Evolutionary conservation across 2,888 invertebrate species (phyloP).

Genomic region (Tinea semifulvella): DNA sequence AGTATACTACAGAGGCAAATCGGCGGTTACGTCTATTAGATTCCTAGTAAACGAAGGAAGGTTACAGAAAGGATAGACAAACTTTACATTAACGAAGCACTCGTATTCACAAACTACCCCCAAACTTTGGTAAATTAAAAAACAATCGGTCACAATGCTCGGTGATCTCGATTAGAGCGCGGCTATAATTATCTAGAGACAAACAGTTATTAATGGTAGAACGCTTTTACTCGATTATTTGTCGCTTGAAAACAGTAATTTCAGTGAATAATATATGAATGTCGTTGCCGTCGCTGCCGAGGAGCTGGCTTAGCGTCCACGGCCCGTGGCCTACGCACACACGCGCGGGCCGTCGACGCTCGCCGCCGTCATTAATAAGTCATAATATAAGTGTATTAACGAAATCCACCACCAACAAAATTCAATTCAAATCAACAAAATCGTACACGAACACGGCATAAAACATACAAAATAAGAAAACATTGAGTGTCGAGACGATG

Average conservation of each 20-base stretch:
- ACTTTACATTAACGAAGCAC: not conserved
- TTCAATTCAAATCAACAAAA: conserved; percentile 63
- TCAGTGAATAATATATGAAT: conserved; percentile 41
- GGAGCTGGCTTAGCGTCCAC: conserved; percentile 25
- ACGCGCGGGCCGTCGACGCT: conserved; percentile 36
- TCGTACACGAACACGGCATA: conserved; percentile 66
- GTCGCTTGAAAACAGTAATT: conserved; percentile 37
- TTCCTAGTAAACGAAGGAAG: conserved; percentile 6
- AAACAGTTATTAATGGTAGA: conserved; percentile 43
- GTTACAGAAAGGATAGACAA: conserved; percentile 3
- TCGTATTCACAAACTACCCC: not conserved
- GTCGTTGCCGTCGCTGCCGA: conserved; percentile 20
- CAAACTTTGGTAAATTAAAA: too few relatives aligned
- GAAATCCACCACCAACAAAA: conserved; percentile 68
- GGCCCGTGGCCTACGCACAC: conserved; percentile 50
- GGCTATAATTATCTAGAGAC: conserved; percentile 24
- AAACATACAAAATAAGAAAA: conserved; percentile 57
- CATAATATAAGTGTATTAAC: conserved; percentile 61
- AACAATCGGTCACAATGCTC: too few relatives aligned
- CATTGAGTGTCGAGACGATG: conserved; percentile 63
- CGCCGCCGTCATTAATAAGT: conserved; percentile 19
- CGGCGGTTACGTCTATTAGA: conserved; percentile 8
- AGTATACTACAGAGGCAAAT: conserved; percentile 1
- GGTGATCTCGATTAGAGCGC: not conserved
- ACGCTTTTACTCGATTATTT: conserved; percentile 45